Conservation (phyloP, 2,888 invertebrate genomes). For the Drosophila eohydei region DNA sequence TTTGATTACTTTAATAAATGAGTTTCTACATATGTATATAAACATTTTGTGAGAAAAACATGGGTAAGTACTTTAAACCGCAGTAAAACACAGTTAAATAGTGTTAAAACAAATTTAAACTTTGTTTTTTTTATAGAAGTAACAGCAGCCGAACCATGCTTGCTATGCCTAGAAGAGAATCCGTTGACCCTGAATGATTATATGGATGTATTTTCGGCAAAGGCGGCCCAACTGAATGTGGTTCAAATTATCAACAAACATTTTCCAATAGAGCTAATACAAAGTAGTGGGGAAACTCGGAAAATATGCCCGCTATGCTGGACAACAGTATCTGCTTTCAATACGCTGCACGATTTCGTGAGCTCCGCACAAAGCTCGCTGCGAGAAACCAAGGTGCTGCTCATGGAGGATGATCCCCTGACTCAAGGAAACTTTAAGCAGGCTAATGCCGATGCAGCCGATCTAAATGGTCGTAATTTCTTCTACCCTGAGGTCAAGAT, state of each 20-base stretch:
- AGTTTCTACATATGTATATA: constrained; percentile 28
- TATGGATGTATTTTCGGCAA: constrained; percentile 53
- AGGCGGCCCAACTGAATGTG: constrained; percentile 47
- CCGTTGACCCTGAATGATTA: constrained; percentile 33
- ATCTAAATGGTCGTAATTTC: constrained; percentile 49
- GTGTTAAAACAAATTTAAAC: neutral
- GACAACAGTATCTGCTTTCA: constrained; percentile 73
- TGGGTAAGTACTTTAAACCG: constrained; percentile 42
- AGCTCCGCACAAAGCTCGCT: constrained; percentile 60
- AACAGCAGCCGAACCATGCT: constrained; percentile 34
- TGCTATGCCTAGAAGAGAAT: constrained; percentile 68
- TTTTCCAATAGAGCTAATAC: constrained; percentile 59
- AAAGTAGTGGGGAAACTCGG: constrained; percentile 43
- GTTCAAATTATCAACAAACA: constrained; percentile 63
- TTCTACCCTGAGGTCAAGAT: constrained; percentile 80
- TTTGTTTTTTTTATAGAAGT: constrained; percentile 19
- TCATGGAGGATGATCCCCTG: constrained; percentile 73
- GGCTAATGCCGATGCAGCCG: constrained; percentile 16
- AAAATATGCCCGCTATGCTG: constrained; percentile 76
- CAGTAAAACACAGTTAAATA: neutral
- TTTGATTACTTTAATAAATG: constrained; percentile 10
- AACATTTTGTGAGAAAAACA: constrained; percentile 32
- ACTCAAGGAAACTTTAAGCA: constrained; percentile 63
- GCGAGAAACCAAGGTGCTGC: constrained; percentile 58
- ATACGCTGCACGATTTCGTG: constrained; percentile 74